Conservation (phyloP, 2,113 vertebrate genomes). For the Caranx ignobilis region DNA sequence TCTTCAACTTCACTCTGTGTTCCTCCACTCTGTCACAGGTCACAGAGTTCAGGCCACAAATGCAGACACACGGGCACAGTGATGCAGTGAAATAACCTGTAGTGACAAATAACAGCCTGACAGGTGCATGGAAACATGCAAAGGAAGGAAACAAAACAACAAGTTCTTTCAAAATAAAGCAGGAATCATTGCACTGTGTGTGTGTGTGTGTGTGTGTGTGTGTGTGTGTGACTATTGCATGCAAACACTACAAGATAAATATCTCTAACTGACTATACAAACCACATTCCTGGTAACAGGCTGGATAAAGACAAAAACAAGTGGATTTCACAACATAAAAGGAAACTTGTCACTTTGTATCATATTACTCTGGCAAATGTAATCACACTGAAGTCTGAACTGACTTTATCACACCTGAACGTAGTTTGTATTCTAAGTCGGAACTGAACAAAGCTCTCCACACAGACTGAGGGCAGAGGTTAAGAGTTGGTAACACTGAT, state of each 20-base stretch:
- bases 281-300: slow-evolving; percentile 30
- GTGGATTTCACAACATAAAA: not conserved
- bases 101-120: too few relatives aligned
- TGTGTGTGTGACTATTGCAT: not conserved
- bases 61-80: too few relatives aligned
- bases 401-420: not conserved
- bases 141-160: too few relatives aligned
- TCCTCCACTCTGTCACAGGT: too few relatives aligned
- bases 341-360: not conserved
- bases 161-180: too few relatives aligned
- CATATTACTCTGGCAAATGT: not conserved
- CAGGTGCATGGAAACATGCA: too few relatives aligned
- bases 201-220: not conserved
- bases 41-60: too few relatives aligned
- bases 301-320: slow-evolving; percentile 1
- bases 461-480: not conserved
- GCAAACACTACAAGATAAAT: slow-evolving; percentile 38
- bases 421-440: not conserved
- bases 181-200: not conserved
- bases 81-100: too few relatives aligned
- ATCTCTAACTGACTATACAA: slow-evolving; percentile 39
- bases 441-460: not conserved
- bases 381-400: not conserved
- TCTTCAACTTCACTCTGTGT: too few relatives aligned
- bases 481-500: not conserved